A percentile compares a stretch with the other conserved stretches of the same genome.
These are phyloP conservation scores for Phataginus tricuspis DNA, from an alignment of 2,797 vertebrate species.

Conservation along the genomic window DNA sequence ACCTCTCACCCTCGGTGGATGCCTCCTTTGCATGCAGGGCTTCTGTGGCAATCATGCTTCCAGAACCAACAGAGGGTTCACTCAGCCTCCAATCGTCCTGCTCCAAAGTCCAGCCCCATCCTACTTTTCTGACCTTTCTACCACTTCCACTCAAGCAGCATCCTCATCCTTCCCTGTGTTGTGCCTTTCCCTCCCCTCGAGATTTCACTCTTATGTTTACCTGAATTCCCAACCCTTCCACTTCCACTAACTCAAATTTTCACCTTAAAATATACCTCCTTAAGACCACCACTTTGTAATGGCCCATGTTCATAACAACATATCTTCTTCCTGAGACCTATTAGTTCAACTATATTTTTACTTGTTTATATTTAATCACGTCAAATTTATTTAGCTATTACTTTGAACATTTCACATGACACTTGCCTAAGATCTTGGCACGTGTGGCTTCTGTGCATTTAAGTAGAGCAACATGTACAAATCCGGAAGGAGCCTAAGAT, in stretches of 20 bases:
- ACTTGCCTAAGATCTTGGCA: not conserved
- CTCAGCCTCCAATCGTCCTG: not conserved
- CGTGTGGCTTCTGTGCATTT: not conserved
- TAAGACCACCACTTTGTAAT: constrained; percentile 33
- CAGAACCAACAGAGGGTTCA: not conserved
- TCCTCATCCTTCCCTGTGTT: not conserved
- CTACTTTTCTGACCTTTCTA: not conserved
- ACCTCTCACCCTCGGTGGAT: not conserved
- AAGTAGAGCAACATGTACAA: not conserved
- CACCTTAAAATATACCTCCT: constrained; percentile 17
- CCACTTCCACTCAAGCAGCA: not conserved
- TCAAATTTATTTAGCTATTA: constrained; percentile 6
- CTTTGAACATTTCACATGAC: not conserved
- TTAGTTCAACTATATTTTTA: constrained; percentile 42
- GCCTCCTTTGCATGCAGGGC: not conserved
- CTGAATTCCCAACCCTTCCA: not conserved
- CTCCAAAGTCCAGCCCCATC: not conserved
- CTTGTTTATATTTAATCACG: constrained; percentile 23
- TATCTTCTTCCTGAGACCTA: constrained; percentile 41
- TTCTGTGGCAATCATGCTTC: not conserved
- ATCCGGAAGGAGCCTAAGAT: not conserved
- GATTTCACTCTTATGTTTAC: not conserved
- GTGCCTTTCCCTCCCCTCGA: not conserved
- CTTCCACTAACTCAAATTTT: not conserved
- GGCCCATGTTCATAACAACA: not conserved